phyloP scores from a whole-genome alignment of 2,113 vertebrate genomes.

The Athene cunicularia region DNA sequence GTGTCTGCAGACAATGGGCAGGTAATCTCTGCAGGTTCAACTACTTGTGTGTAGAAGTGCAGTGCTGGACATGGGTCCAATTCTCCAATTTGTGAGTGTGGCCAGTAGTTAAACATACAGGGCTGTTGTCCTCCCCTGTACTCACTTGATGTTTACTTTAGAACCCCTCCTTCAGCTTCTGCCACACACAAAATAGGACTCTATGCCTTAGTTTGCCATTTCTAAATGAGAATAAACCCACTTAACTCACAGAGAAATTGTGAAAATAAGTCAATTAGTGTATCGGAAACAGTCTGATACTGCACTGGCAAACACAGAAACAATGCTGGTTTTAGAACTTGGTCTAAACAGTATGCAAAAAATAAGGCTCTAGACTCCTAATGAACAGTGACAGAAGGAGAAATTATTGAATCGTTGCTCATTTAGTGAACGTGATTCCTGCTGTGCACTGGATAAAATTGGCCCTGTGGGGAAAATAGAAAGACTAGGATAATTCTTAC shows the following conservation, averaged over 20 bases:
- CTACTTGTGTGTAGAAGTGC: neutral
- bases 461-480: conserved; percentile 22
- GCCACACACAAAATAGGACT: neutral
- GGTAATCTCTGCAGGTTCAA: neutral
- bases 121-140: neutral
- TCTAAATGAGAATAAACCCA: neutral
- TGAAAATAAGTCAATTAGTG: neutral
- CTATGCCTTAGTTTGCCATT: neutral
- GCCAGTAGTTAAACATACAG: neutral
- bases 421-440: conserved; percentile 28
- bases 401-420: conserved; percentile 47
- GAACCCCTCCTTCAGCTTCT: neutral
- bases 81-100: neutral
- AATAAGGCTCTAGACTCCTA: conserved; percentile 8
- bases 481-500: neutral
- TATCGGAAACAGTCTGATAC: neutral
- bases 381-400: conserved; percentile 51
- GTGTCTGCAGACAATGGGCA: neutral
- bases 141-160: neutral
- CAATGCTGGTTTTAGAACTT: neutral
- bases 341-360: conserved; percentile 21
- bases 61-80: neutral
- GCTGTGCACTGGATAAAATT: conserved; percentile 23
- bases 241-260: neutral
- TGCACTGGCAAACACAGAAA: neutral